Evolutionary conservation across 2,113 vertebrate genomes (phyloP).

Genomic region (Xenopus laevis): DNA sequence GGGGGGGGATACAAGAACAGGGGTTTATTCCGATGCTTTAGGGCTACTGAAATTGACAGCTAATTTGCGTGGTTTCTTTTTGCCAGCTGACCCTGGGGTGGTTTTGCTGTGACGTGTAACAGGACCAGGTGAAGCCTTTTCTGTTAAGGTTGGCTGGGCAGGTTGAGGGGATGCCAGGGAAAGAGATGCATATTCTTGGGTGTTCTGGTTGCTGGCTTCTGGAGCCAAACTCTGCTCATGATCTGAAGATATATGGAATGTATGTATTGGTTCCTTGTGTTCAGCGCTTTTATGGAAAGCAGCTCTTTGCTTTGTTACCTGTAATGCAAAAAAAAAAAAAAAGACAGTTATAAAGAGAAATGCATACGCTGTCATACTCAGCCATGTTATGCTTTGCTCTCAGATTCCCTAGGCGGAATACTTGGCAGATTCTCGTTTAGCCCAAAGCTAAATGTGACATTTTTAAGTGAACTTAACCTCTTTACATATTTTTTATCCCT

Average conservation of each 20-base stretch:
- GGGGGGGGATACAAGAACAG: background rate
- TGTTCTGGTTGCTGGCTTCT: conserved; percentile 45
- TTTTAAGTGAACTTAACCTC: too few species aligned
- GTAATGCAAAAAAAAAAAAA: background rate
- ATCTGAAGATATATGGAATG: conserved; percentile 63
- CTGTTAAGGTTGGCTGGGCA: conserved; percentile 52
- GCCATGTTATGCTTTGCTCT: too few species aligned
- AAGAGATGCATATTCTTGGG: conserved; percentile 56
- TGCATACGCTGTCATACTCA: too few species aligned
- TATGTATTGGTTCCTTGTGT: conserved; percentile 69
- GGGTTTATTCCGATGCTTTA: conserved; percentile 79
- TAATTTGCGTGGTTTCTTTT: conserved; percentile 85
- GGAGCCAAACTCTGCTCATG: conserved; percentile 59
- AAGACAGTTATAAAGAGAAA: background rate
- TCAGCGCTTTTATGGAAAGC: conserved; percentile 82
- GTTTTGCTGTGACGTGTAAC: conserved; percentile 57
- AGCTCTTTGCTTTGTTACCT: conserved; percentile 97
- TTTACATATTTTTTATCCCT: too few species aligned
- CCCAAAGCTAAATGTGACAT: too few species aligned
- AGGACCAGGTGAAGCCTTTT: conserved; percentile 57
- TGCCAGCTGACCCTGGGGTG: conserved; percentile 76
- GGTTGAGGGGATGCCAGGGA: conserved; percentile 51
- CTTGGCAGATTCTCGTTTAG: too few species aligned
- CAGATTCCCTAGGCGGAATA: too few species aligned
- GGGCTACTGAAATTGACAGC: conserved; percentile 92